These are phyloP conservation scores for Pitta sordida DNA, from an alignment of 2,113 vertebrate species.

Conservation along the genomic window DNA sequence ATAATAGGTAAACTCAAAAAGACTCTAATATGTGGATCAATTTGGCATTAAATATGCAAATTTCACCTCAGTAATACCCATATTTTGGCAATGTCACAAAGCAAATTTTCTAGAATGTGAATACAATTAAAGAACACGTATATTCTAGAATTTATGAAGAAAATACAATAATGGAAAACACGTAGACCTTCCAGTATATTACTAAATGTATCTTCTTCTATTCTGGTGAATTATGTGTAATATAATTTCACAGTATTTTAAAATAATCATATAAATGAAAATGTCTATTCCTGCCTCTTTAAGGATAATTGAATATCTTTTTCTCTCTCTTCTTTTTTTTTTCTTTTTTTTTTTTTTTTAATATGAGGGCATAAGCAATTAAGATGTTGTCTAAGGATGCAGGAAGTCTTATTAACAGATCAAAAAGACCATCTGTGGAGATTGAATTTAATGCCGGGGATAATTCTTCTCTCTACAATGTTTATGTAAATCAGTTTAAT, in stretches of 20 bases:
- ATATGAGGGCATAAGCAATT: background rate
- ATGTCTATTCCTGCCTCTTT: background rate
- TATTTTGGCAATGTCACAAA: background rate
- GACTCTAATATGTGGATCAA: accelerated
- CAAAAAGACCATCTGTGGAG: constrained; percentile 37
- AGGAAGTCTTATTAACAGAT: constrained; percentile 22
- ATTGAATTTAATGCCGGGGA: background rate
- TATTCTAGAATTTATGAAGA: background rate
- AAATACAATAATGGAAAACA: background rate
- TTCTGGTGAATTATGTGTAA: background rate
- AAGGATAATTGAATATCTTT: background rate
- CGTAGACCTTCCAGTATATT: accelerated
- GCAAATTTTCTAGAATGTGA: background rate
- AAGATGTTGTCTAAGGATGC: constrained; percentile 9
- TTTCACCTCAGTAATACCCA: background rate
- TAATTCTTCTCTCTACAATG: background rate
- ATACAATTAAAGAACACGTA: background rate
- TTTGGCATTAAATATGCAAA: background rate
- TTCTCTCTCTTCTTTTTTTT: background rate
- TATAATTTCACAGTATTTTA: background rate
- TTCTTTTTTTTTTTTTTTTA: background rate
- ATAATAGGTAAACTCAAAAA: background rate
- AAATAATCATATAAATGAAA: background rate
- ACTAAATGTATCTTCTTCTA: background rate
- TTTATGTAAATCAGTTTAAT: constrained; percentile 25